Base-by-base conservation (phyloP, 2,888 invertebrate species). In the Eledona agricola region DNA sequence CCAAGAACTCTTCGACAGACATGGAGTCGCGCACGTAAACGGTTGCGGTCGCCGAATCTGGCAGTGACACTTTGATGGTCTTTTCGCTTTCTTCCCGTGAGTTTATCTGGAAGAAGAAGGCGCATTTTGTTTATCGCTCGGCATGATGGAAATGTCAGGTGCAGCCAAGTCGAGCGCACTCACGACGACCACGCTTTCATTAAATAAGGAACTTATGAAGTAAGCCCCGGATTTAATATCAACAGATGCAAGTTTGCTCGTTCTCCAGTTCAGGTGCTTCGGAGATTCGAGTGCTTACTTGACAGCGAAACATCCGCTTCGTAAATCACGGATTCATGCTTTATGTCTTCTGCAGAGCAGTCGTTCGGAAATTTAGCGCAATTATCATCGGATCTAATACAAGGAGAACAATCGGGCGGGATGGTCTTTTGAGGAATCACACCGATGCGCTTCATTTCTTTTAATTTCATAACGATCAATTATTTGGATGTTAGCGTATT, bases 1-100 rank as follows among this genome's bases (percentile, higher is more conserved):
- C 93, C 59, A 97, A 81, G 77, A 97, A 93, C 78, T 97, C 96
- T 75, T 96, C 95, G 32, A 96, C 95, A 19, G 94, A 90, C 91
- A 96, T 96, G 57, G 89, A 89, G 59, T 95, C 94, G 67, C 92
- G 85, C 63, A 95, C 85, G 71, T 88, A 89, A 60, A 95, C 92
- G 47, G 89, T 90, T 38, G 92, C 92, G 60, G 84, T 85, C 55
- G 84, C 85, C 59, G 84, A 89, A 77, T 94, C 94, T 51, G 94
- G 95, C 66, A 95, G 83, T 38, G 90, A 89, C 69, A 95, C 93
- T 78, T 93, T 92, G 60, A 92, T 90, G 40, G 89, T 88, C 71
- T 93, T 92, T 74, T 94, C 92, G 59, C 87, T 84, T 68, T 93
- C 92, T 64, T 93, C 93, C 60, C 92, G 86, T 28, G 91, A 91